Evolutionary conservation across 2,113 vertebrate genomes (phyloP).

Genomic region (Hiodon tergisus): DNA sequence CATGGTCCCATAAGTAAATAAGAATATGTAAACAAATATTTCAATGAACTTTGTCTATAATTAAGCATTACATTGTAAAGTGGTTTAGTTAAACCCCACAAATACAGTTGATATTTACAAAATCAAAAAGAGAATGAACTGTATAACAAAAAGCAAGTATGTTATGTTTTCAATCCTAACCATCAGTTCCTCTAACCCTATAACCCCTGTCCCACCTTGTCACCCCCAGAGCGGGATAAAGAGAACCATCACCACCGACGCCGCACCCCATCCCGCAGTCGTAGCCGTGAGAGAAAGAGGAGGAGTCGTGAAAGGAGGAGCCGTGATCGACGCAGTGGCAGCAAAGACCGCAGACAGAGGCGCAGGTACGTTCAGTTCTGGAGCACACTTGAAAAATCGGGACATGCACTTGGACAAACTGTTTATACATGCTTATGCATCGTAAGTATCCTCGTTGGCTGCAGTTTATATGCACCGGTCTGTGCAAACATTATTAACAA

Average conservation of each 20-base stretch:
- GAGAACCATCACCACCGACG: conserved; percentile 84
- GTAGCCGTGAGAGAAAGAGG: conserved; percentile 77
- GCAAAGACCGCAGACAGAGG: conserved; percentile 77
- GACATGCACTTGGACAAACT: conserved; percentile 28
- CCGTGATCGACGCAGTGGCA: conserved; percentile 72
- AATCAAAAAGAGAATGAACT: background rate
- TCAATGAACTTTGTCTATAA: too few relatives aligned
- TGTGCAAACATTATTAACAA: too few relatives aligned
- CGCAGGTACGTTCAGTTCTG: conserved; percentile 50
- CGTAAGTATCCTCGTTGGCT: too few relatives aligned
- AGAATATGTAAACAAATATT: too few relatives aligned
- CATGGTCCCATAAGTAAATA: too few relatives aligned
- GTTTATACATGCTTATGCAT: too few relatives aligned
- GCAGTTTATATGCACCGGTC: too few relatives aligned
- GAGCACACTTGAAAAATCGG: too few relatives aligned
- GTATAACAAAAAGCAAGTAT: background rate
- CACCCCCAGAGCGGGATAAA: conserved; percentile 75
- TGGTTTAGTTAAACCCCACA: too few relatives aligned
- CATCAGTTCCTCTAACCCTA: background rate
- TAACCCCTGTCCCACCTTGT: background rate
- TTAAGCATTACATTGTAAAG: too few relatives aligned
- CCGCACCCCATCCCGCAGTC: conserved; percentile 77
- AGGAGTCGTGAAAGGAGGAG: conserved; percentile 72
- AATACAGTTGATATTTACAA: too few relatives aligned
- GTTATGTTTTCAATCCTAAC: background rate